phyloP scores from a whole-genome alignment of 2,113 vertebrate genomes.

The Sinocyclocheilus rhinocerous region DNA sequence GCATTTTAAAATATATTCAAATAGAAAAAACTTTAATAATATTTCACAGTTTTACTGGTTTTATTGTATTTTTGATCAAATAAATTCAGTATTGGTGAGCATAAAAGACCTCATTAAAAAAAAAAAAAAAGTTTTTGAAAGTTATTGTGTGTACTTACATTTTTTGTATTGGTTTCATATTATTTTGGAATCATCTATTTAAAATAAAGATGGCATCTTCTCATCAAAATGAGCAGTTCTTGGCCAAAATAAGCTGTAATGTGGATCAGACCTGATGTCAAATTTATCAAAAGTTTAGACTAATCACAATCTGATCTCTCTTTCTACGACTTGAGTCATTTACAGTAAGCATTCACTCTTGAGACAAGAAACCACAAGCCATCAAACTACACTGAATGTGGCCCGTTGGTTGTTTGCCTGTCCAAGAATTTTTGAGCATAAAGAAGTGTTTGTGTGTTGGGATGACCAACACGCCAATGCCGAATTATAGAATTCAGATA shows the following conservation, averaged over 20 bases:
- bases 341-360: background rate
- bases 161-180: background rate
- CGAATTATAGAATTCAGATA: conserved; percentile 39
- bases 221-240: background rate
- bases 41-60: too few relatives aligned
- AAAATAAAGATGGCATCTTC: background rate
- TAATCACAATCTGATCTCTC: background rate
- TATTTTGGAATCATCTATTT: background rate
- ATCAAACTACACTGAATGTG: conserved; percentile 29
- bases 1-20: background rate
- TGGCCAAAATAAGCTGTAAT: background rate
- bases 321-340: background rate
- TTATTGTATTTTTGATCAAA: background rate
- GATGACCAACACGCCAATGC: background rate
- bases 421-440: conserved; percentile 20
- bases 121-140: background rate
- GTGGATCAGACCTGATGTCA: background rate
- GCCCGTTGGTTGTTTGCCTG: background rate
- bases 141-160: background rate
- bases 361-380: background rate
- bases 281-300: background rate
- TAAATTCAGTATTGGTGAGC: background rate
- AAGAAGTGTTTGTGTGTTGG: conserved; percentile 49
- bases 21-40: too few relatives aligned
- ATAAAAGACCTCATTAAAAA: background rate